Percentiles rank a stretch among this genome's conserved stretches.
Conservation (phyloP, 2,797 vertebrate species). For the Podargus strigoides region DNA sequence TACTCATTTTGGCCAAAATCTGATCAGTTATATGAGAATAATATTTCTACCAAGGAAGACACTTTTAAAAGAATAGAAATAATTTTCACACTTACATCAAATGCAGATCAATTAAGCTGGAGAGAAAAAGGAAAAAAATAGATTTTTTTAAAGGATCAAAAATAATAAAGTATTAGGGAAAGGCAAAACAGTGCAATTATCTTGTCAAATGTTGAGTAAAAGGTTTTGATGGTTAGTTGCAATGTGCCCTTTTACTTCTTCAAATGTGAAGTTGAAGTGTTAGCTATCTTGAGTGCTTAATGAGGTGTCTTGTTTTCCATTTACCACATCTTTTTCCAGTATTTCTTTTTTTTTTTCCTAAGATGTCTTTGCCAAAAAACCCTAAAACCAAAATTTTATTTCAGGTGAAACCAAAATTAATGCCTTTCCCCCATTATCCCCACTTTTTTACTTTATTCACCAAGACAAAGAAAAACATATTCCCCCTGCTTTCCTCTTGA, state of each 20-base stretch:
- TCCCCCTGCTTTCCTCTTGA: not conserved
- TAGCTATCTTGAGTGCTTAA: not conserved
- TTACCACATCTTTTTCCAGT: not conserved
- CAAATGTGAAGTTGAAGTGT: not conserved
- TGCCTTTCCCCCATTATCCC: not conserved
- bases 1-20: not conserved
- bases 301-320: not conserved
- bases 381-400: not conserved
- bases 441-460: not conserved
- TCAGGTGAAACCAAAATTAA: not conserved
- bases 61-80: not conserved
- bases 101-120: not conserved
- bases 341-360: not conserved
- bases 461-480: not conserved
- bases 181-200: not conserved
- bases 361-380: not conserved
- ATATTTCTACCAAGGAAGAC: not conserved
- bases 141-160: not conserved
- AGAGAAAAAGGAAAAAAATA: not conserved
- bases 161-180: not conserved
- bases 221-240: not conserved
- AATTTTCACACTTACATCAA: not conserved
- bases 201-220: not conserved
- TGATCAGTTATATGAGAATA: not conserved
- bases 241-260: not conserved